These are phyloP conservation scores for Cryptocephalus primarius DNA, from an alignment of 2,888 invertebrate genomes.

Conservation along the genomic window DNA sequence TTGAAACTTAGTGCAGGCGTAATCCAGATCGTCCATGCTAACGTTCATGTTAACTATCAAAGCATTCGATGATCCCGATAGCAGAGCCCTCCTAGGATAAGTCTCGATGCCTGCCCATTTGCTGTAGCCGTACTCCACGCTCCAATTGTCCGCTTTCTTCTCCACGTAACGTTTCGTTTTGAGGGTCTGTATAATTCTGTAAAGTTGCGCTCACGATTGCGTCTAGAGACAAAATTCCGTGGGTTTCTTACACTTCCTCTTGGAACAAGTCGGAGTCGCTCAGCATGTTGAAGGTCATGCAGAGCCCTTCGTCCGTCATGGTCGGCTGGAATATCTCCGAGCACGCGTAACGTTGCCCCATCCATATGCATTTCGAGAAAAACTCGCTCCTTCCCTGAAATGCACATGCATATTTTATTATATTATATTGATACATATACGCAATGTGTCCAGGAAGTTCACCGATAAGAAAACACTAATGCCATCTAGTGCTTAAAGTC, in stretches of 20 bases:
- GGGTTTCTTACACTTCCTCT: constrained; percentile 37
- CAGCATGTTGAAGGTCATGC: constrained; percentile 59
- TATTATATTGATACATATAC: too few species aligned
- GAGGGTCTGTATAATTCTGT: constrained; percentile 4
- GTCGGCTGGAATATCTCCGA: constrained; percentile 27
- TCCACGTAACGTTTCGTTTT: constrained; percentile 2
- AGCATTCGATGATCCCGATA: constrained; percentile 45
- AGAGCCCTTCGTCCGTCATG: constrained; percentile 61
- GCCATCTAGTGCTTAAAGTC: too few species aligned
- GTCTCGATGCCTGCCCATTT: constrained; percentile 42
- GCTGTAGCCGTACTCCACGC: constrained; percentile 48
- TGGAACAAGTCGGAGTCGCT: constrained; percentile 47
- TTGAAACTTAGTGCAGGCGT: constrained; percentile 20
- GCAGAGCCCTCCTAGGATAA: constrained; percentile 53
- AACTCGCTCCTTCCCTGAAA: constrained; percentile 15
- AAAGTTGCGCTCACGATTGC: neutral
- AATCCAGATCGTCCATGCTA: constrained; percentile 17
- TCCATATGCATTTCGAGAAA: constrained; percentile 19
- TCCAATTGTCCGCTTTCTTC: constrained; percentile 10
- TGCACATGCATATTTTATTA: too few species aligned
- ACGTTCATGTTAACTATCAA: constrained; percentile 16
- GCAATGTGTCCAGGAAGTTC: too few species aligned
- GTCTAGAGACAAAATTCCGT: neutral
- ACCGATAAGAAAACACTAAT: too few species aligned
- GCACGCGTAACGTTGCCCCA: constrained; percentile 18